Conservation (phyloP, 1,140 invertebrate species). For the Zaprionus taronus region DNA sequence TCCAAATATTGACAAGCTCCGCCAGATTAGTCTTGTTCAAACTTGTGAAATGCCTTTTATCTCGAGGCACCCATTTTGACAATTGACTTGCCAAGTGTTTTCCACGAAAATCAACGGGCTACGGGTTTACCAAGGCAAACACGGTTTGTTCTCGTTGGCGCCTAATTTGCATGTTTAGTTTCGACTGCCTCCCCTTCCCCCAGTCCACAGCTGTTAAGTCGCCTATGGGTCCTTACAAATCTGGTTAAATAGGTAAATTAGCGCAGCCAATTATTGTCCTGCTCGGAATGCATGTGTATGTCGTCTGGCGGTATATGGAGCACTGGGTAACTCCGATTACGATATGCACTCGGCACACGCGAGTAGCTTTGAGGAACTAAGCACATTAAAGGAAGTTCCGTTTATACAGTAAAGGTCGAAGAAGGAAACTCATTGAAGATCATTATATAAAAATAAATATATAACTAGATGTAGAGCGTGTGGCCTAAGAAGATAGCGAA, state of each 20-base stretch:
- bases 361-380: not conserved
- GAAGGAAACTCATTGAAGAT: too few relatives aligned
- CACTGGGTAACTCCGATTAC: slow-evolving; percentile 45
- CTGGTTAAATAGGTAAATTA: slow-evolving; percentile 80
- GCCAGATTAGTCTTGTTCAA: slow-evolving; percentile 24
- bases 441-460: too few relatives aligned
- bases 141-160: slow-evolving; percentile 46
- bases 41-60: slow-evolving; percentile 34
- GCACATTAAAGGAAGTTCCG: not conserved
- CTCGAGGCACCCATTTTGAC: slow-evolving; percentile 49
- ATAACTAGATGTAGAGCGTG: too few relatives aligned
- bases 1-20: slow-evolving; percentile 67
- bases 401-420: slow-evolving; percentile 5
- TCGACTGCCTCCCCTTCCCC: not conserved
- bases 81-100: slow-evolving; percentile 66
- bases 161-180: slow-evolving; percentile 59
- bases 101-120: slow-evolving; percentile 51
- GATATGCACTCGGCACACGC: slow-evolving; percentile 40
- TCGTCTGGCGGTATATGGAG: slow-evolving; percentile 39
- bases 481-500: not conserved
- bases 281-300: slow-evolving; percentile 24
- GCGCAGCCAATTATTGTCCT: slow-evolving; percentile 67
- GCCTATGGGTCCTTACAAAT: slow-evolving; percentile 44
- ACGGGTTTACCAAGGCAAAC: slow-evolving; percentile 31
- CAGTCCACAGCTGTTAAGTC: not conserved